phyloP scores from a whole-genome alignment of 2,888 invertebrate species.

The Psococerastis gibbosa region DNA sequence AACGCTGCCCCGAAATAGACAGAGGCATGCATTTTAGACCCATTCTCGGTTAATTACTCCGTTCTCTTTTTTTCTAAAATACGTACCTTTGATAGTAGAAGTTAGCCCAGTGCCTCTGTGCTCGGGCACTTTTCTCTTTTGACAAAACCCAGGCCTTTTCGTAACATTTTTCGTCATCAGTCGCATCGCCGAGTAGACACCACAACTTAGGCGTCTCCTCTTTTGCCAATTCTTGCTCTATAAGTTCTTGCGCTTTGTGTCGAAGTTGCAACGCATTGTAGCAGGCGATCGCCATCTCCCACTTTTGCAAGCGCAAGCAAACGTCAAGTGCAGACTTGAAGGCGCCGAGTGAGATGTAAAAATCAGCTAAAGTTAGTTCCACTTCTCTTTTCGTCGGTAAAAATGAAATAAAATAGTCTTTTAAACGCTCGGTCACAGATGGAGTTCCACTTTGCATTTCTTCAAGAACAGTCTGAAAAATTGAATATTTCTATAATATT shows the following conservation, averaged over 20 bases:
- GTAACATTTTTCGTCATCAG: conserved; percentile 59
- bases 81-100: conserved; percentile 45
- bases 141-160: conserved; percentile 86
- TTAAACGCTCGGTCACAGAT: conserved; percentile 28
- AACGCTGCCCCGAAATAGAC: no score
- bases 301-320: conserved; percentile 53
- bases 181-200: conserved; percentile 78
- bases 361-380: conserved; percentile 54
- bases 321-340: conserved; percentile 68
- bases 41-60: no score
- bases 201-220: conserved; percentile 69
- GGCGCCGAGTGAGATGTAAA: conserved; percentile 62
- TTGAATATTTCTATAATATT: conserved; percentile 14
- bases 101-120: conserved; percentile 76
- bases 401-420: conserved; percentile 48
- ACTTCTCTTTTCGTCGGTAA: conserved; percentile 58
- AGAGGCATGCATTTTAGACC: no score
- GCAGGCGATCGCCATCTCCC: conserved; percentile 87
- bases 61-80: no score
- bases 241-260: conserved; percentile 81
- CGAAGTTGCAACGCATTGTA: conserved; percentile 65
- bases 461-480: conserved; percentile 35
- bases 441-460: conserved; percentile 28
- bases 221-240: conserved; percentile 52
- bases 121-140: conserved; percentile 55